Conservation (phyloP, 2,797 vertebrate species). For the Coranthus polyacanthus region DNA sequence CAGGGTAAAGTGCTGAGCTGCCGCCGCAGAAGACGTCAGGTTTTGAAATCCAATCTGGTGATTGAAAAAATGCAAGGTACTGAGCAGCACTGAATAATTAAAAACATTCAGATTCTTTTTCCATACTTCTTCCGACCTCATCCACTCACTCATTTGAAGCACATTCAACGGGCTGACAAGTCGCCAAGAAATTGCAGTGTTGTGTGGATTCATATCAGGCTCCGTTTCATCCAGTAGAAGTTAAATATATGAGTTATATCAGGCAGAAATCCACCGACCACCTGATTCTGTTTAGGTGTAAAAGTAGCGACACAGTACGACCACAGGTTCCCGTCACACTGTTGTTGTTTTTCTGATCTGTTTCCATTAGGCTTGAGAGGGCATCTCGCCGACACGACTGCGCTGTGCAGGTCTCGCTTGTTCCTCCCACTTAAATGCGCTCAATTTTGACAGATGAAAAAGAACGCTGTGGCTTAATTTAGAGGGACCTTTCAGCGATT, state of each 20-base stretch:
- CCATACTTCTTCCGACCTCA: too few species aligned
- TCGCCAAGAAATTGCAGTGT: too few species aligned
- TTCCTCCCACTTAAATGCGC: slow-evolving; percentile 37
- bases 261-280: neutral
- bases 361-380: slow-evolving; percentile 11
- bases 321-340: slow-evolving; percentile 1
- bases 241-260: neutral
- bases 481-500: slow-evolving; percentile 20
- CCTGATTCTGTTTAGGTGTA: too few species aligned
- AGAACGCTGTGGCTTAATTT: slow-evolving; percentile 9
- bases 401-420: neutral
- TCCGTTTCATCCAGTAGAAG: too few species aligned
- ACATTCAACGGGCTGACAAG: too few species aligned
- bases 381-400: neutral
- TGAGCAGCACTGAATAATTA: neutral
- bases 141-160: too few species aligned
- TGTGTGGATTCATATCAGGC: too few species aligned
- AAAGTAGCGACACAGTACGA: neutral
- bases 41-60: slow-evolving; percentile 6
- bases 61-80: neutral
- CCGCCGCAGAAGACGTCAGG: neutral
- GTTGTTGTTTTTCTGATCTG: slow-evolving; percentile 5
- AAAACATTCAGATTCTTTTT: too few species aligned
- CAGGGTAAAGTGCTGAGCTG: neutral
- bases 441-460: slow-evolving; percentile 24